Evolutionary conservation across 2,113 vertebrate species (phyloP), one percentile per base, ranked within the genome.

Genomic region (Jacana jacana): DNA sequence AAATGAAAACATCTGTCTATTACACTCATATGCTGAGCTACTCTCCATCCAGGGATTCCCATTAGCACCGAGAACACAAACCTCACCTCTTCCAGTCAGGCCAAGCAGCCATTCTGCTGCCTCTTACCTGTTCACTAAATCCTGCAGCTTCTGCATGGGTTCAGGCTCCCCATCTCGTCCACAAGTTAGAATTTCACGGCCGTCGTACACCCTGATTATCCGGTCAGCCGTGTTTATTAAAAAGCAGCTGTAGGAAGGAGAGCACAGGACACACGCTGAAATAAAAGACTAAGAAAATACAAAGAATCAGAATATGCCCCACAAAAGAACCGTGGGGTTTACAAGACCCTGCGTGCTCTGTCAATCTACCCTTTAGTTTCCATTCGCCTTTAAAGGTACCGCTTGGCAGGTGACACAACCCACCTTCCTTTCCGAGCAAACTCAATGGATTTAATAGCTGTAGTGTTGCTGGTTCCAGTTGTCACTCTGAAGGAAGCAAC

Each of bases 401-500:
- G 42, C 9, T 13, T 11, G 39, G 11, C 2, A 39, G 27, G 23
- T 1, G 3, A 35, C 5, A 40, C 18, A 4, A 37, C 97, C 98
- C 92, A 99, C 99, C 99, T 99, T 79, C 99, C 99, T 92, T 99
- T 99, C 78, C 99, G 98, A 65, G 99, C 99, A 96, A 99, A 99
- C 89, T 99, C 99, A 20, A 99, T 99, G 15, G 99, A 99, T 93
- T 99, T 99, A 89, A 99, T 99, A 79, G 99, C 99, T 1, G 99
- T 99, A 86, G 99, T 99, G 98, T 99, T 99, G 98, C 99, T 99
- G 95, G 99, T 99, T 48, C 99, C 99, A 17, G 99, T 99, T 27
- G 99, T 99, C 80, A 99, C 99, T 98, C 99, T 98, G 98, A 99
- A 99, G 61, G 99, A 99, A 64, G 99, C 99, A 93, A 99, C 99